Base-by-base conservation (phyloP, 92 coral and sea anemone species). In the Siderastrea radians region DNA sequence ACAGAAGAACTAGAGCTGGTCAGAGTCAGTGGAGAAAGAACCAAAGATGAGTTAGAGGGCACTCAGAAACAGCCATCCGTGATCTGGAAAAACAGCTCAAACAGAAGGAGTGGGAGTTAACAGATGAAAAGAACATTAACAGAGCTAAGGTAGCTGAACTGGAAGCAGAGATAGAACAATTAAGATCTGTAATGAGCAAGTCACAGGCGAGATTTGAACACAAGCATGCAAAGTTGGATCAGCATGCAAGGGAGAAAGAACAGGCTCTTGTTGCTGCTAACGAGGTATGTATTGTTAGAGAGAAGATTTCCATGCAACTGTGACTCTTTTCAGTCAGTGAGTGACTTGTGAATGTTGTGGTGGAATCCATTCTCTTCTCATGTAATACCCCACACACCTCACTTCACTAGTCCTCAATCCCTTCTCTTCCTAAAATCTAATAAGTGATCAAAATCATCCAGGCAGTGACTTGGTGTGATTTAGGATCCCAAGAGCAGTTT, bases 181-280 rank as follows among this genome's bases (percentile, higher is more conserved):
- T 95, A 74, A 90, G 84, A 84, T 90, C 89, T 50, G 57, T 83
- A 3, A 86, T 91, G 90, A 86, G 84, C 80, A 96, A 92, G 85
- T 65, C 80, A 12, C 97, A 92, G 81, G 97, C 82, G 1, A 91
- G 78, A 72, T 97, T 95, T 80, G 92, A 93, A 65, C 96, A 94
- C 77, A 97, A 95, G 69, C 97, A 95, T 16, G 94, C 97, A 16
- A 97, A 95, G 74, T 74, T 97, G 47, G 99, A 97, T 86, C 97
- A 96, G 12, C 95, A 93, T 86, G 98, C 89, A 58, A 89, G 92
- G 77, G 98, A 97, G 82, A 97, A 90, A 81, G 99, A 97, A 57
- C 87, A 94, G 19, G 90, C 96, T 15, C 72, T 97, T 63, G 75
- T 91, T 52, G 95, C 95, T 59, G 90, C 97, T 78, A 97, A 97